These are phyloP conservation scores for Ceyx margarethae DNA, from an alignment of 2,113 vertebrate species.

Conservation along the genomic window DNA sequence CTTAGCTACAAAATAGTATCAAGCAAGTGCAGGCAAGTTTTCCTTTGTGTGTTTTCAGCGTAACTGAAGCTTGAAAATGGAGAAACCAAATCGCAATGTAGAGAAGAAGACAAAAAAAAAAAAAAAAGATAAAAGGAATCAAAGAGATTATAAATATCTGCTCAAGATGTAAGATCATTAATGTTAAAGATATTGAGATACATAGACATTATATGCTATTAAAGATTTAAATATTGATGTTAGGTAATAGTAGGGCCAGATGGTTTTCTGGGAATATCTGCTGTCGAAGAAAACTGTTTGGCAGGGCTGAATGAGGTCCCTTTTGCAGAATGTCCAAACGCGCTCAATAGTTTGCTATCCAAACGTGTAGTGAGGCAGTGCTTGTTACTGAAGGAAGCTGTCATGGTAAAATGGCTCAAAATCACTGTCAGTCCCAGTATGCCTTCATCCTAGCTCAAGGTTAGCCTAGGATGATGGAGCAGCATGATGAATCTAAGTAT, in stretches of 20 bases:
- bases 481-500: background rate
- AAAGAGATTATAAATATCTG: background rate
- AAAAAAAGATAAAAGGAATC: background rate
- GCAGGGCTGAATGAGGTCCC: background rate
- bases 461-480: background rate
- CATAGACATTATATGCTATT: background rate
- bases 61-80: slow-evolving; percentile 9
- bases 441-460: background rate
- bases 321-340: background rate
- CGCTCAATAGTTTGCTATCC: background rate
- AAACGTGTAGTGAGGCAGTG: background rate
- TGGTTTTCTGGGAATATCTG: background rate
- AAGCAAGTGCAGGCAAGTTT: slow-evolving; percentile 33
- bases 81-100: background rate
- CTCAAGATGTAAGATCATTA: background rate
- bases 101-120: background rate
- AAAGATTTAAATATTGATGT: background rate
- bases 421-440: background rate
- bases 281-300: background rate
- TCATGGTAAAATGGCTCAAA: background rate
- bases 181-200: background rate
- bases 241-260: background rate
- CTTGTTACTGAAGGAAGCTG: background rate
- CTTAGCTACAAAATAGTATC: background rate
- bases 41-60: slow-evolving; percentile 29